phyloP scores from a whole-genome alignment of 1,140 invertebrate species.

The Pogonomyrmex californicus region DNA sequence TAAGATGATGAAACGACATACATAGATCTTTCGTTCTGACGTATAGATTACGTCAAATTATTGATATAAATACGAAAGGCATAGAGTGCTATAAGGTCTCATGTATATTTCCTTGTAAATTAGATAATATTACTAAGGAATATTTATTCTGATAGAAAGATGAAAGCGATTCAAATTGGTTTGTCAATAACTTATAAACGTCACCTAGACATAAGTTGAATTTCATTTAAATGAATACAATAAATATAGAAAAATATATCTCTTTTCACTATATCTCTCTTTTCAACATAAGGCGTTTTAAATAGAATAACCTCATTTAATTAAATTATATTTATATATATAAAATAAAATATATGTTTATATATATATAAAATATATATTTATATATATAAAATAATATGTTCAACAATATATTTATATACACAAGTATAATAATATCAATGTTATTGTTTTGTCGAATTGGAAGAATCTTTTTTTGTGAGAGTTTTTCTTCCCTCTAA shows the following conservation, averaged over 20 bases:
- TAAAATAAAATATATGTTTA: too few species aligned
- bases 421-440: background rate
- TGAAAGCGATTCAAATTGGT: background rate
- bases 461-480: slow-evolving; percentile 78
- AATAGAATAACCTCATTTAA: background rate
- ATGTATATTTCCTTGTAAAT: slow-evolving; percentile 64
- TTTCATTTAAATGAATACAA: background rate
- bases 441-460: slow-evolving; percentile 46
- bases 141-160: slow-evolving; percentile 49
- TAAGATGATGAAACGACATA: slow-evolving; percentile 10
- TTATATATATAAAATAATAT: background rate
- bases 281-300: background rate
- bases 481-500: slow-evolving; percentile 85
- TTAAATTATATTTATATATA: background rate
- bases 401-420: background rate
- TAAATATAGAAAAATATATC: slow-evolving; percentile 14
- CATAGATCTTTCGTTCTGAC: background rate
- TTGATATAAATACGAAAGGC: slow-evolving; percentile 5
- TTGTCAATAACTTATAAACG: slow-evolving; percentile 37
- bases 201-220: slow-evolving; percentile 21
- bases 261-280: background rate
- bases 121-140: slow-evolving; percentile 40
- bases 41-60: slow-evolving; percentile 4
- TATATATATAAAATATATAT: slow-evolving; percentile 12
- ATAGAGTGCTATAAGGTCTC: slow-evolving; percentile 29